Evolutionary conservation across 2,888 invertebrate genomes (phyloP), one percentile per base, ranked within the genome.

Genomic region (Vesta saturnalis): DNA sequence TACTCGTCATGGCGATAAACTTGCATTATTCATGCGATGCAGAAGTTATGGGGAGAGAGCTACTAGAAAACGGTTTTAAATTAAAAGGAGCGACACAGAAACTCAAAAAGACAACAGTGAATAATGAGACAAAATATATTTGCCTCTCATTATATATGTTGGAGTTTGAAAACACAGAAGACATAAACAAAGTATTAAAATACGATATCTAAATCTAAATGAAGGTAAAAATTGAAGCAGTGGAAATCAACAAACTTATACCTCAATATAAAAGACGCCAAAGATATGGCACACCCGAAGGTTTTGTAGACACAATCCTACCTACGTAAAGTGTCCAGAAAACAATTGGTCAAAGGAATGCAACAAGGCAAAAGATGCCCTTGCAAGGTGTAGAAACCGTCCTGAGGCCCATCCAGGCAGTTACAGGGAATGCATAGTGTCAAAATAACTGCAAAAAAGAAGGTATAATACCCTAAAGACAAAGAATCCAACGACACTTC

Each of bases 141-240:
- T 19, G 54, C 8, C 18, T 54, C 5, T 19, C 54, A 14, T 6
- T 54, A 66, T 68, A n/a, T n/a, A n/a, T n/a, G n/a, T 46, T 55
- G 59, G 18, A 54, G 18, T 14, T 66, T 21, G 19, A 14, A 54
- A 54, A 35, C 10, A 35, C 35, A 10, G 35, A 35, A 35, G 35
- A 35, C 10, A 35, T 35, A 35, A 35, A 35, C 35, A 35, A n/a
- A n/a, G n/a, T n/a, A n/a, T n/a, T n/a, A 6, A 30, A 30, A 6
- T 6, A 30, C 30, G 10, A 30, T 6, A 30, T 30, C 10, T 30
- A 30, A 30, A 30, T 30, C 30, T 10, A 4, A 30, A 6, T 4
- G 10, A 30, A 10, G 30, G 4, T 30, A 6, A 30, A 30, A 30
- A 30, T 30, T 10, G 30, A 30, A 30, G 30, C 30, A 10, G n/a